These are phyloP conservation scores for Drosophila arizonae DNA, from an alignment of 1,140 invertebrate species.

Conservation along the genomic window DNA sequence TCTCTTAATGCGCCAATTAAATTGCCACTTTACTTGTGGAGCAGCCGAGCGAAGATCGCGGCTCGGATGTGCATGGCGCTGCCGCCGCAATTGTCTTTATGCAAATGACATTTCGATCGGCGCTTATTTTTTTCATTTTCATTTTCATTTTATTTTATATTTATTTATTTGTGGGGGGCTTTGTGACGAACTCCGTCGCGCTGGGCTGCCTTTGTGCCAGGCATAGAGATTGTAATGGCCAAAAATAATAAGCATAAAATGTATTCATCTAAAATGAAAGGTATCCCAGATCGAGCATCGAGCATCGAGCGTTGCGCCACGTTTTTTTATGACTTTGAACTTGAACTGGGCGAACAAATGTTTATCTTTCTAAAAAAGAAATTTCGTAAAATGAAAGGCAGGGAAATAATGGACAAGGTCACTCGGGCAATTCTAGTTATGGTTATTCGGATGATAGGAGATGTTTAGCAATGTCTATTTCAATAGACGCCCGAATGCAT, in stretches of 20 bases:
- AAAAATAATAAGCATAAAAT: slow-evolving; percentile 58
- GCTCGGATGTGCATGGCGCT: slow-evolving; percentile 16
- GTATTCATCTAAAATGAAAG: slow-evolving; percentile 76
- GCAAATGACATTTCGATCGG: slow-evolving; percentile 68
- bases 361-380: slow-evolving; percentile 28
- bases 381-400: slow-evolving; percentile 47
- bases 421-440: neutral
- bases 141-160: neutral
- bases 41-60: slow-evolving; percentile 18
- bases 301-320: slow-evolving; percentile 53
- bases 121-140: no score
- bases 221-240: slow-evolving; percentile 33
- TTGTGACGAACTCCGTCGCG: slow-evolving; percentile 3
- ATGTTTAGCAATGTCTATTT: no score
- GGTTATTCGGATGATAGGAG: no score
- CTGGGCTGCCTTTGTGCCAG: slow-evolving; percentile 26
- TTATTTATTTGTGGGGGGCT: slow-evolving; percentile 7
- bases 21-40: slow-evolving; percentile 62
- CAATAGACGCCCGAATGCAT: no score
- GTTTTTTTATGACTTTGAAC: slow-evolving; percentile 76
- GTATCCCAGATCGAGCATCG: slow-evolving; percentile 40
- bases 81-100: slow-evolving; percentile 69
- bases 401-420: slow-evolving; percentile 16
- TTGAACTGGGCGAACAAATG: slow-evolving; percentile 63
- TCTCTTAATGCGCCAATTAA: slow-evolving; percentile 73